Base-by-base conservation (phyloP, 2,113 vertebrate genomes). In the Seriola rivoliana region DNA sequence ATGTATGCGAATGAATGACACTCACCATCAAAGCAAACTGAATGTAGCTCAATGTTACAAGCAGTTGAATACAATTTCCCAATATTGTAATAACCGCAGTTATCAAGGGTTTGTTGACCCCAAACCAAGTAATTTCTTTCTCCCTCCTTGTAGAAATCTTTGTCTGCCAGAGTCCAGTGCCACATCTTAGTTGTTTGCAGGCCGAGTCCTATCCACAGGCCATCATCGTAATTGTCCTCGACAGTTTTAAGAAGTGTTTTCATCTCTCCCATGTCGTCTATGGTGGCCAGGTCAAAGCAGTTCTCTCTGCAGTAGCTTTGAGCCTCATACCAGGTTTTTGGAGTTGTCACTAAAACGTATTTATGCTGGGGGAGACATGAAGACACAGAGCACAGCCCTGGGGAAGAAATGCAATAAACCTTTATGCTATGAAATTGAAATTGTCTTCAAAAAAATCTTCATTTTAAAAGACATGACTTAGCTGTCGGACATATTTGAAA, bases 1-100 rank as follows among this genome's bases (percentile, higher is more conserved):
- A 6, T 50, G 14, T 50, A 10, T 57, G 32, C 13, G 1, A 68
- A 29, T 59, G 32, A 54, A 25, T 23, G 29, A 29, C 4, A 34
- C 71, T 88, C 34, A 88, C 87, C 80, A 29, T 88, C 80, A 77
- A 69, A 88, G 59, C 87, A 88, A 68, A 88, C 3, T 11, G 19
- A 10, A 1, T 38, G 17, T 32, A 0, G 52, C 0, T 0, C 0
- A 1, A 0, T 0, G 0, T 0, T 0, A 66, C 75, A 69, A 0
- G 0, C 0, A 8, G 0, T 0, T 16, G 9, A 7, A 10, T 10
- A 17, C 1, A 78, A 3, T 0, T 46, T 48, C 40, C 85, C 36
- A 13, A 23, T 3, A 16, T 0, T 0, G 9, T 19, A 64, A 36
- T 2, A 0, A 2, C 1, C 78, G 66, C 85, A 88, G n/a, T 32